phyloP scores from a whole-genome alignment of 2,797 vertebrate species.

The Acipenser transmontanus region DNA sequence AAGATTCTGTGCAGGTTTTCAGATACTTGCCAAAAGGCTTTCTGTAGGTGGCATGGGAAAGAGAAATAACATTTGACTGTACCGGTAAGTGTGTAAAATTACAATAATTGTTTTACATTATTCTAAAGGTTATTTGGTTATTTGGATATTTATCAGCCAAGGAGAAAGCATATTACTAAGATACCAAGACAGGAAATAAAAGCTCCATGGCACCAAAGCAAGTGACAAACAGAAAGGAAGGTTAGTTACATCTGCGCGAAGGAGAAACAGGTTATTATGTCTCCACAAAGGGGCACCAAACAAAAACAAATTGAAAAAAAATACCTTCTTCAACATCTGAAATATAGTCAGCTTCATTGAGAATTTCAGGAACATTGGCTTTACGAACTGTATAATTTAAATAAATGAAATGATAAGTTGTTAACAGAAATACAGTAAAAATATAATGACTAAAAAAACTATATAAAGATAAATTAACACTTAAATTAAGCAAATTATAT shows the following conservation, averaged over 20 bases:
- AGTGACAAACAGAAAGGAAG: conserved; percentile 15
- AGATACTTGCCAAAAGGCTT: too few relatives aligned
- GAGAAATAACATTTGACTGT: conserved; percentile 35
- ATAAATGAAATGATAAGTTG: conserved; percentile 60
- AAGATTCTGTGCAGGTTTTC: too few relatives aligned
- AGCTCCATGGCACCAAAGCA: conserved; percentile 17
- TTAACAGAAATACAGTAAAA: too few relatives aligned
- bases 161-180: conserved; percentile 21
- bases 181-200: conserved; percentile 16
- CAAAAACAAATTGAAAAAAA: conserved; percentile 45
- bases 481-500: conserved; percentile 22
- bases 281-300: conserved; percentile 33
- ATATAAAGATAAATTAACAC: conserved; percentile 30
- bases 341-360: conserved; percentile 84
- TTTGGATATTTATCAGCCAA: conserved; percentile 44
- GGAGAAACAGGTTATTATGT: conserved; percentile 15
- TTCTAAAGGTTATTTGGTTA: conserved; percentile 25
- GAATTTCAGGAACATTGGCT: conserved; percentile 87
- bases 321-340: conserved; percentile 92
- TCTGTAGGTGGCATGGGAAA: too few relatives aligned
- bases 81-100: conserved; percentile 35
- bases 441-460: conserved; percentile 33
- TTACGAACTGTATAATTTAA: conserved; percentile 84
- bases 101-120: conserved; percentile 30
- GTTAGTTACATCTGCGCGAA: conserved; percentile 23